Evolutionary conservation across 2,797 vertebrate genomes (phyloP).

Genomic region (Triplophysa bombifrons): DNA sequence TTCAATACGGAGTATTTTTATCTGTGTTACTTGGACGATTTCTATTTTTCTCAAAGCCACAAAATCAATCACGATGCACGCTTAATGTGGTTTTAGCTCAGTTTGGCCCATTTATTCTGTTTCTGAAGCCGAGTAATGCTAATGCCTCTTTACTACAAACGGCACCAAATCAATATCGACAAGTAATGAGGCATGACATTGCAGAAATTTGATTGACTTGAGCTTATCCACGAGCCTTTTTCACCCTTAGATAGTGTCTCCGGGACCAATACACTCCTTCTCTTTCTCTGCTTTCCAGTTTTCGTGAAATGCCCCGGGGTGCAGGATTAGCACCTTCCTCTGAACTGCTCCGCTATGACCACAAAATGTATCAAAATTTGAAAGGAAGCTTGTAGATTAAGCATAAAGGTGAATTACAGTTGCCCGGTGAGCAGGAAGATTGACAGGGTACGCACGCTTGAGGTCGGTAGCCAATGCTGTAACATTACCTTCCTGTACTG

Average conservation of each 20-base stretch:
- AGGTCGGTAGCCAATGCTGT: not conserved
- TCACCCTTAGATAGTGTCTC: conserved; percentile 9
- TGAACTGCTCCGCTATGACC: conserved; percentile 34
- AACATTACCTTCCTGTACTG: not conserved
- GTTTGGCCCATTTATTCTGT: conserved; percentile 32
- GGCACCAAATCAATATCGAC: conserved; percentile 22
- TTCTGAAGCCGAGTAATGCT: conserved; percentile 28
- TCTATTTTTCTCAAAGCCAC: conserved; percentile 28
- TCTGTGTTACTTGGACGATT: conserved; percentile 8
- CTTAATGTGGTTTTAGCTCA: conserved; percentile 36
- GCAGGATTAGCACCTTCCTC: conserved; percentile 54
- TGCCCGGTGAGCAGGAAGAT: not conserved
- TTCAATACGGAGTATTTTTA: conserved; percentile 21
- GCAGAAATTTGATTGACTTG: conserved; percentile 44
- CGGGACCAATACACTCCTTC: conserved; percentile 12
- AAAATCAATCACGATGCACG: conserved; percentile 28
- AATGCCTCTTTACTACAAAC: conserved; percentile 8
- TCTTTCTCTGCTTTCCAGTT: conserved; percentile 7
- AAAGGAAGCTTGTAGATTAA: conserved; percentile 1
- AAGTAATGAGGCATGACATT: conserved; percentile 40
- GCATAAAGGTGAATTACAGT: not conserved
- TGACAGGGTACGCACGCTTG: not conserved
- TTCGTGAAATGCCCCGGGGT: conserved; percentile 43
- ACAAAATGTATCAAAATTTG: conserved; percentile 40
- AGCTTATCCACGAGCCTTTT: conserved; percentile 21